Evolutionary conservation across 2,888 invertebrate species (phyloP), one percentile per base, ranked within the genome.

Genomic region (Pinctada fucata): DNA sequence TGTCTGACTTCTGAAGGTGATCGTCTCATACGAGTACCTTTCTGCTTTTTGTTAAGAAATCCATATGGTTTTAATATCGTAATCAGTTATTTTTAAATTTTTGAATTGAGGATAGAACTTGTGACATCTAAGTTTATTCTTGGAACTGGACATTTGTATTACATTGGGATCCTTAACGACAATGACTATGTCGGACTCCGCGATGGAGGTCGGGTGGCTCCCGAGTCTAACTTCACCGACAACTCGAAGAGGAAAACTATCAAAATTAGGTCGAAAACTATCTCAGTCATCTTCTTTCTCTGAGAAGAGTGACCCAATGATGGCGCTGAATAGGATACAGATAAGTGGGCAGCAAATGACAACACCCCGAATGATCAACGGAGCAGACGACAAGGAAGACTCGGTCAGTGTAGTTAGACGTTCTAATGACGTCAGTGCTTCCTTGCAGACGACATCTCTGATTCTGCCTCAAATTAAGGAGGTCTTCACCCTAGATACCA

Each of bases 311-410:
- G 68, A 45, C 45, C 68, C 68, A 31, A 51, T 63, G 3, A 47
- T 74, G 8, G 49, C 74, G 3, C 50, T 79, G 31, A 65, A 79
- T 51, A 51, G 49, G 64, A 79, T 86, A 66, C 81, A 83, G 73
- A 66, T 86, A 6, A 83, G 52, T 13, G 86, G 86, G 48, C 82
- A 83, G 8, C 80, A 80, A 64, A 83, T 86, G 85, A 79, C 76
- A 1, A 83, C 84, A 0, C 80, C 83, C 10, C 66, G 82, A n/a
- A 66, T 71, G 3, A 10, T 79, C 3, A 63, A 72, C 66, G 72
- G 76, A 6, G 65, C 64, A 13, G 73, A 79, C 8, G 16, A 52
- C 2, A 50, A 75, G 50, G 79, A 75, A 6, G 70, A 75, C 16
- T 66, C 67, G 2, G 65, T 71, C 51, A 70, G 71, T 63, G 65